These are phyloP conservation scores for Haliaeetus leucogaster DNA, from an alignment of 2,113 vertebrate species.

Conservation along the genomic window DNA sequence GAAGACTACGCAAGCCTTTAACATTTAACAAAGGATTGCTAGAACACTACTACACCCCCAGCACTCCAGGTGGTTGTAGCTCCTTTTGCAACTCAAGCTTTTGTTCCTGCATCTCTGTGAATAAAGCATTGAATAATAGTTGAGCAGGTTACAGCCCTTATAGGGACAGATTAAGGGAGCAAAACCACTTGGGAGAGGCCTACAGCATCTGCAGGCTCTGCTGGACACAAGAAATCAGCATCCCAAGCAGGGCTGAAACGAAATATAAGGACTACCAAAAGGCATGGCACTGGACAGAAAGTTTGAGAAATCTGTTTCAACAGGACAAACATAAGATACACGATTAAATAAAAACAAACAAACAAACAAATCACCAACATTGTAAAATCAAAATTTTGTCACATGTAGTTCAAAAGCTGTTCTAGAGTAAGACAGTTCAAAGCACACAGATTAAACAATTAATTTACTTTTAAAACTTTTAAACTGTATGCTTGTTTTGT, in stretches of 20 bases:
- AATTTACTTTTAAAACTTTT: background rate
- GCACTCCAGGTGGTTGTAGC: background rate
- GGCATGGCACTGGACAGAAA: background rate
- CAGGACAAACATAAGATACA: background rate
- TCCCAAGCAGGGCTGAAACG: background rate
- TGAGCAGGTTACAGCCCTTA: background rate
- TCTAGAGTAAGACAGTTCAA: background rate
- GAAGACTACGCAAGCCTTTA: background rate
- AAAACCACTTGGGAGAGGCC: background rate
- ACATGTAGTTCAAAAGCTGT: background rate
- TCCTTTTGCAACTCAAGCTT: background rate
- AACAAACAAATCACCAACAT: background rate
- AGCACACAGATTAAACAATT: background rate
- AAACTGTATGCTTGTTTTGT: background rate
- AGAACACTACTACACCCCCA: background rate
- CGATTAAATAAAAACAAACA: background rate
- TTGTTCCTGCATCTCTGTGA: background rate
- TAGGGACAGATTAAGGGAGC: background rate
- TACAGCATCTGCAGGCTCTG: background rate
- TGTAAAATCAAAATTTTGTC: background rate
- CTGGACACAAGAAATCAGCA: background rate
- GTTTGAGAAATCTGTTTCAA: background rate
- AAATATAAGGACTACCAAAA: background rate
- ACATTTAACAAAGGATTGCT: background rate
- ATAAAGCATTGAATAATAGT: background rate